Percentiles rank a stretch among this genome's conserved stretches.
These are phyloP conservation scores for Rhysida immarginata DNA, from an alignment of 1,140 invertebrate genomes.

Conservation along the genomic window DNA sequence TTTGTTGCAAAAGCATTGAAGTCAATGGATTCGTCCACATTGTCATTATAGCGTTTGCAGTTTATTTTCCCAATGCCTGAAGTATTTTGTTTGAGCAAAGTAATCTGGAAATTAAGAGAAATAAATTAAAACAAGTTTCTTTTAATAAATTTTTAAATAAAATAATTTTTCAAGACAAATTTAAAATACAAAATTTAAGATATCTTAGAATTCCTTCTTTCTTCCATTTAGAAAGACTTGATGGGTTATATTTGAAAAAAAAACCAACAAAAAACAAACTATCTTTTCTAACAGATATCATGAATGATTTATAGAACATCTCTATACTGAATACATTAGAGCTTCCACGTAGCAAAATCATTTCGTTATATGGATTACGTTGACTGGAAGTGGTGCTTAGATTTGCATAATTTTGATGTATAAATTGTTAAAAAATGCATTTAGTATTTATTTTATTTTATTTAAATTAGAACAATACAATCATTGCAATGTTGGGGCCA, in stretches of 20 bases:
- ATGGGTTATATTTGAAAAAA: background rate
- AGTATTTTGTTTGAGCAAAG: constrained; percentile 63
- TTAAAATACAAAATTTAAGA: background rate
- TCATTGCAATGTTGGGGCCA: too few relatives aligned
- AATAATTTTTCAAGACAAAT: background rate
- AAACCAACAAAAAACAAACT: background rate
- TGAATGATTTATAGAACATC: too few relatives aligned
- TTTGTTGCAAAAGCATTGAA: constrained; percentile 8
- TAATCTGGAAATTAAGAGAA: constrained; percentile 47
- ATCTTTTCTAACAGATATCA: background rate
- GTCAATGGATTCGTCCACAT: constrained; percentile 13
- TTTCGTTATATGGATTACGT: too few relatives aligned
- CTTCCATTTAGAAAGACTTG: background rate
- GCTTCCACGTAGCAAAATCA: too few relatives aligned
- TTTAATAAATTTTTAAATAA: background rate
- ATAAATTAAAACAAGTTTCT: background rate
- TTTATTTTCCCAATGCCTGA: constrained; percentile 27
- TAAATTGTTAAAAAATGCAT: too few relatives aligned
- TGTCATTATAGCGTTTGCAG: background rate
- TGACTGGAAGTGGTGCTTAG: too few relatives aligned
- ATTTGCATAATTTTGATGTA: too few relatives aligned
- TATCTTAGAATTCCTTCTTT: background rate
- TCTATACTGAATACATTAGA: too few relatives aligned
- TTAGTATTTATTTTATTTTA: too few relatives aligned
- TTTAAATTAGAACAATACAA: too few relatives aligned